phyloP scores from a whole-genome alignment of 2,888 invertebrate species.

The Plagiodera versicolora region DNA sequence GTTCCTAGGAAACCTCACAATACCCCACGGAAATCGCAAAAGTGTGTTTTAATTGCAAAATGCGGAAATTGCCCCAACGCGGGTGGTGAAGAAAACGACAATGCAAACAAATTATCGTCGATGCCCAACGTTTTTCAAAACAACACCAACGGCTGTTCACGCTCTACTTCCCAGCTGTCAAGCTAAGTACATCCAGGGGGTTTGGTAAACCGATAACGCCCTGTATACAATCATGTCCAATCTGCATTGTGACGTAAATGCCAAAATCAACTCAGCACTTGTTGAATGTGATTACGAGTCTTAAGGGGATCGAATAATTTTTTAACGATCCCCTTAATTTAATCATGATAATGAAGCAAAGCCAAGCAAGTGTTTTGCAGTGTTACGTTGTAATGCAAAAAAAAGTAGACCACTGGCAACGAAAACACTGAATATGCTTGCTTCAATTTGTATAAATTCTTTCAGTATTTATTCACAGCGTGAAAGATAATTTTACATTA shows the following conservation, averaged over 20 bases:
- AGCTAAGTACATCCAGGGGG: neutral
- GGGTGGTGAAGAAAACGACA: neutral
- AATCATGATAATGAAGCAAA: neutral
- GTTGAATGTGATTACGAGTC: neutral
- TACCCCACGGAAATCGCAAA: neutral
- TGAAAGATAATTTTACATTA: neutral
- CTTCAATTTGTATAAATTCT: no score
- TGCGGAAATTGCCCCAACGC: neutral
- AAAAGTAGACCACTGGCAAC: neutral
- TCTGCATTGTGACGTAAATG: no score
- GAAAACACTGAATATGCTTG: conserved; percentile 3
- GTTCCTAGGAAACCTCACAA: no score
- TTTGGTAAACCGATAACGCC: neutral
- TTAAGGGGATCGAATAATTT: neutral
- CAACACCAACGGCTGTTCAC: neutral
- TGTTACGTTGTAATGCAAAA: neutral
- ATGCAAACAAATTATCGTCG: neutral
- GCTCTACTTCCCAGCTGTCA: neutral
- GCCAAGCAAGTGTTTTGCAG: neutral
- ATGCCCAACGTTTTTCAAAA: neutral
- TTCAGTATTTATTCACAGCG: neutral
- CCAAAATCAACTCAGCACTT: no score
- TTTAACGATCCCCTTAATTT: neutral
- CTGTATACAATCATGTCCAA: no score
- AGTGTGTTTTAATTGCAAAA: neutral